Evolutionary conservation across 2,888 invertebrate species (phyloP), one percentile per base, ranked within the genome.

Genomic region (Scaptomyza parva): DNA sequence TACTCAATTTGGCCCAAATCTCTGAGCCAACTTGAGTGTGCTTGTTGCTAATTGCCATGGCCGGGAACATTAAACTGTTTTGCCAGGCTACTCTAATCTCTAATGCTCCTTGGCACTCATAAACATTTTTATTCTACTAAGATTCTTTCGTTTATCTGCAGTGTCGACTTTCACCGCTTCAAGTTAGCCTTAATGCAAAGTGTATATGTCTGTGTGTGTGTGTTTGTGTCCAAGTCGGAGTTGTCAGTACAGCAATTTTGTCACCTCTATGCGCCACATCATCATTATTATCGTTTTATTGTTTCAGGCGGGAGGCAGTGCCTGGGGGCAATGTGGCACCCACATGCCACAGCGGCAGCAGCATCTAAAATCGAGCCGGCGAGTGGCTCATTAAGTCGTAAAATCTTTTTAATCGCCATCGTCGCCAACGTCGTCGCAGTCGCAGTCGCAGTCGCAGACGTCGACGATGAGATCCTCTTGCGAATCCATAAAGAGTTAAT

Each of bases 341-440:
- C 86, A 82, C 87, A 81, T 81, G 85, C 72, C 76, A 50, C 70
- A 53, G 30, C 44, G 44, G 50, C 68, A 57, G 69, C 64, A 17
- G 35, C 37, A 37, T 9, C 37, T 37, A 17, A 8, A 37, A 37
- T 9, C 69, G 62, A 69, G 33, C 51, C 69, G 65, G 70, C 81
- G 83, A 86, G 86, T 86, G 88, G 88, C 86, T 85, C 88, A 85
- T 85, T 85, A 85, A 86, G 88, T 85, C 84, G 84, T 85, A 83
- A 85, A 84, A 83, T 61, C 39, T 60, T 73, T 85, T 85, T 88
- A 84, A 85, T 88, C 84, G 84, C 69, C 76, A 40, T 37, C 67
- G 54, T 64, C 60, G n/a, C n/a, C n/a, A n/a, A n/a, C n/a, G 63
- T 39, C 48, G 26, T 30, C 30, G 30, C 7, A 3, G 28, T 12